phyloP scores from a whole-genome alignment of 2,888 invertebrate genomes.

The Siphonodentalium dalli region DNA sequence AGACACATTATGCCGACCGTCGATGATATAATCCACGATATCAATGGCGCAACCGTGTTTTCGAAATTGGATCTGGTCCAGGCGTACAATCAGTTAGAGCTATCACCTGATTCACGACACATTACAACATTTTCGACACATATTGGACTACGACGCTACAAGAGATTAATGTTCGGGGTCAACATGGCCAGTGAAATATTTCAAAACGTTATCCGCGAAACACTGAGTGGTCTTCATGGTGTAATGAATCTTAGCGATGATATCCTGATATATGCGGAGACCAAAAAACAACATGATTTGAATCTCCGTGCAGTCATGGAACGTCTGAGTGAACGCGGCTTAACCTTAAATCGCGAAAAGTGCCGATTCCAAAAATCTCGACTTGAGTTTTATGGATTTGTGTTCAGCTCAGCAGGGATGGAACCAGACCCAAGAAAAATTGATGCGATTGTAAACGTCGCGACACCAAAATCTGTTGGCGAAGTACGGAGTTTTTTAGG shows the following conservation, averaged over 20 bases:
- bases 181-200: slow-evolving; percentile 65
- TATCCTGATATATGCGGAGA: slow-evolving; percentile 55
- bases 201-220: slow-evolving; percentile 60
- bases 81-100: slow-evolving; percentile 38
- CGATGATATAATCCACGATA: slow-evolving; percentile 32
- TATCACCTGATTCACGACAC: slow-evolving; percentile 35
- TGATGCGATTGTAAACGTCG: slow-evolving; percentile 26
- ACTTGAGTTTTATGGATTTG: slow-evolving; percentile 30
- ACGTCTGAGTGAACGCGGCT: slow-evolving; percentile 23
- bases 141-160: slow-evolving; percentile 31
- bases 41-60: slow-evolving; percentile 34
- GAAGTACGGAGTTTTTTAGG: slow-evolving; percentile 39
- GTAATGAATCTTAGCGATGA: slow-evolving; percentile 61
- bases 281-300: slow-evolving; percentile 46
- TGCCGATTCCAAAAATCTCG: slow-evolving; percentile 34
- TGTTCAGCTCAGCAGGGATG: slow-evolving; percentile 19
- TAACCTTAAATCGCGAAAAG: slow-evolving; percentile 47
- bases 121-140: slow-evolving; percentile 40
- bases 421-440: slow-evolving; percentile 34
- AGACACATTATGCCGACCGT: slow-evolving; percentile 33
- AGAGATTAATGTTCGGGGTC: slow-evolving; percentile 36
- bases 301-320: slow-evolving; percentile 37
- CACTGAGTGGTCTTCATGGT: slow-evolving; percentile 54
- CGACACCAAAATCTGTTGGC: slow-evolving; percentile 26
- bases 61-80: slow-evolving; percentile 33